Base-by-base conservation (phyloP, 1,140 invertebrate genomes). In the Ceratina australensis region DNA sequence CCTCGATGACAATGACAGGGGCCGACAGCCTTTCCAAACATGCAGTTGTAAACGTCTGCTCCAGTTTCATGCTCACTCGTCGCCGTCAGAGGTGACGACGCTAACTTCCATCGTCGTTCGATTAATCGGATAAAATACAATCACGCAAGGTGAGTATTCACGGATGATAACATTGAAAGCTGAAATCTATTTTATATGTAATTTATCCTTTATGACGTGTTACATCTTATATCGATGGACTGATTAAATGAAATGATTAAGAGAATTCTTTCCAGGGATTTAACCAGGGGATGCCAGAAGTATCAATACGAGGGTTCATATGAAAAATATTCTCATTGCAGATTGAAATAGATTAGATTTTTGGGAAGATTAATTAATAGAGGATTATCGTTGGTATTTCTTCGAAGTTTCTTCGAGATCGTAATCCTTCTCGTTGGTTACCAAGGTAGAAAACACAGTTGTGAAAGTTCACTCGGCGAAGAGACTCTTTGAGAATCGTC, bases 11-110 rank as follows among this genome's bases (percentile, higher is more conserved):
- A 87, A 87, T 92, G 91, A 92, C 88, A 86, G 91, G 89, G 89
- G 89, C 87, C 85, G 91, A 92, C 91, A 92, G 90, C 86, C 85
- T 89, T 87, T 83, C 86, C 85, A 90, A 91, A 92, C 88, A 91
- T 71, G 76, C 87, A 87, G 88, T 90, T 91, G 81, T 89, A 90
- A 91, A 91, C 88, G 90, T 92, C 91, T 86, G 87, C 83, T 91
- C 89, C 84, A 73, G 87, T 92, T 92, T 91, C 88, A 91, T 89
- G 89, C 89, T 82, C 22, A 28, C 60, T 72, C 76, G 60, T 67
- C 54, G 50, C n/a, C 13, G 12, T 5, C 49, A 49, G 24, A 56
- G 33, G 50, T 33, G 69, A 65, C 52, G 76, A 78, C 47, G n/a
- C 16, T 20, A 16, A 10, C 1, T 10, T 26, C 12, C 10, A 26